These are phyloP conservation scores for Sycobia sp. DNA, from an alignment of 1,140 invertebrate genomes.

Conservation along the genomic window DNA sequence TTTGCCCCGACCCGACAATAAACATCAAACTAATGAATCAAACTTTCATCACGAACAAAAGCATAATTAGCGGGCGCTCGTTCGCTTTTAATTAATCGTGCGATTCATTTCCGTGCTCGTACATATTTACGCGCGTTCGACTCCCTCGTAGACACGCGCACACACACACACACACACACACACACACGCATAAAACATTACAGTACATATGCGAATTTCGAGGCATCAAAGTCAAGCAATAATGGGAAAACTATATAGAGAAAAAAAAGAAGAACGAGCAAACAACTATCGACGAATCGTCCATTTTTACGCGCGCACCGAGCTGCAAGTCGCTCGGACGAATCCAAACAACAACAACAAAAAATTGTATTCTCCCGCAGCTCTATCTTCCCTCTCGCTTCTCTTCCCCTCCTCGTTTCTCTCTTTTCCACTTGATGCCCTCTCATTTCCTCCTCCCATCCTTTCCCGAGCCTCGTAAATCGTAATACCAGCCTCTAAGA, in stretches of 20 bases:
- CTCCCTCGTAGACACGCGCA: too few relatives aligned
- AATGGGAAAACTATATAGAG: not conserved
- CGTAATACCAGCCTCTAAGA: too few relatives aligned
- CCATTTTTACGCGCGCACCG: not conserved
- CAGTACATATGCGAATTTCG: too few relatives aligned
- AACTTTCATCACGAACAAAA: slow-evolving; percentile 3
- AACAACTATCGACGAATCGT: not conserved
- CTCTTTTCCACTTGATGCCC: too few relatives aligned
- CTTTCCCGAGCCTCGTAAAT: too few relatives aligned
- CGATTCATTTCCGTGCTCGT: not conserved
- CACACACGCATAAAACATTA: too few relatives aligned
- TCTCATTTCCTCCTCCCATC: too few relatives aligned
- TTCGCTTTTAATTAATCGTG: slow-evolving; percentile 11
- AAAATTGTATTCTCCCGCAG: too few relatives aligned
- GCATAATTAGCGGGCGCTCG: slow-evolving; percentile 16
- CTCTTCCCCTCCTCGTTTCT: too few relatives aligned
- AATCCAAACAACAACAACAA: slow-evolving; percentile 16
- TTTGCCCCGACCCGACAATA: not conserved
- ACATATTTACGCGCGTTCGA: not conserved
- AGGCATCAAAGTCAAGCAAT: too few relatives aligned
- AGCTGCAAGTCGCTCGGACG: not conserved
- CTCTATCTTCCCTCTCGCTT: too few relatives aligned
- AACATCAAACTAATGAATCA: slow-evolving; percentile 13
- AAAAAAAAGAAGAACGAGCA: not conserved
- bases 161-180: too few relatives aligned